Evolutionary conservation across 2,113 vertebrate species (phyloP).

Genomic region (Colaptes auratus): DNA sequence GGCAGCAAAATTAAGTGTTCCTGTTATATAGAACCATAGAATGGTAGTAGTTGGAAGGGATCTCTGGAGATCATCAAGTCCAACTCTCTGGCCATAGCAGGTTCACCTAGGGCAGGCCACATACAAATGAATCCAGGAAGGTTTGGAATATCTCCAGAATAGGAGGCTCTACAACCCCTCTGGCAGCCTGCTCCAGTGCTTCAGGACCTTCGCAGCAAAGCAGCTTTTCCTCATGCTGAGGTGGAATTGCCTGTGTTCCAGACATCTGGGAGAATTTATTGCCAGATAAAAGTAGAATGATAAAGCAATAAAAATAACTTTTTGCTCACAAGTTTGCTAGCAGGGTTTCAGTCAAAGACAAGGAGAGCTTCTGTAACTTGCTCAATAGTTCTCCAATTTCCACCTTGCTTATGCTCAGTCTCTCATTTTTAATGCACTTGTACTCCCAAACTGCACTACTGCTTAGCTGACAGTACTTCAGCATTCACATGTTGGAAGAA

Average conservation of each 20-base stretch:
- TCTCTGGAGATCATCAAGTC: too few relatives aligned
- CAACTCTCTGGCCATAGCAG: too few relatives aligned
- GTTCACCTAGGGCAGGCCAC: too few relatives aligned
- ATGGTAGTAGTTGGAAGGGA: too few relatives aligned
- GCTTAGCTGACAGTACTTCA: neutral
- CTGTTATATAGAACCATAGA: neutral
- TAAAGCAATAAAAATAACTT: slow-evolving; percentile 23
- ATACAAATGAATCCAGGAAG: too few relatives aligned
- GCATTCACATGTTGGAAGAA: neutral
- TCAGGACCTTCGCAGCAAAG: too few relatives aligned
- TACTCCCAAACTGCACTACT: neutral
- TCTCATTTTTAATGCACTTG: neutral
- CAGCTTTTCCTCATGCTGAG: too few relatives aligned
- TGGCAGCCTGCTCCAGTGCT: too few relatives aligned
- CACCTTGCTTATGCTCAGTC: neutral
- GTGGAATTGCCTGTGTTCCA: too few relatives aligned
- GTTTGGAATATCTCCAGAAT: too few relatives aligned
- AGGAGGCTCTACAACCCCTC: too few relatives aligned
- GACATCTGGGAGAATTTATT: neutral
- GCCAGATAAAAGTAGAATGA: slow-evolving; percentile 4
- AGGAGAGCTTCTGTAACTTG: neutral
- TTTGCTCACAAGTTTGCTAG: neutral
- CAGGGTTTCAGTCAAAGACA: neutral
- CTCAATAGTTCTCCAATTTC: neutral
- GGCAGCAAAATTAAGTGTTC: slow-evolving; percentile 20